Conservation (phyloP, 2,113 vertebrate species). For the Colinus virginianus region DNA sequence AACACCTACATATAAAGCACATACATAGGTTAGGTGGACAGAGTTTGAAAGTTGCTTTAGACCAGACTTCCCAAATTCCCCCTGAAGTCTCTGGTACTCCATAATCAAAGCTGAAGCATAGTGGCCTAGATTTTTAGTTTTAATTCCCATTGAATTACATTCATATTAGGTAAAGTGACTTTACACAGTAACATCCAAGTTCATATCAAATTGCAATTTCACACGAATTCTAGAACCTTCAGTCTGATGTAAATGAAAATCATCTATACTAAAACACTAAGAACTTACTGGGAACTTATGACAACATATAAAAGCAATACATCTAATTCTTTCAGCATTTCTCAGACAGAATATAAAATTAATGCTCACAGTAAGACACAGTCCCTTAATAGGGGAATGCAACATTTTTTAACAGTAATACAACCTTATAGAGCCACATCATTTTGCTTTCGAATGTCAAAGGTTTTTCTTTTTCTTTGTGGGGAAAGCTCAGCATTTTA, state of each 20-base stretch:
- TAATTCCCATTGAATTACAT: not conserved
- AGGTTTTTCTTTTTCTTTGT: not conserved
- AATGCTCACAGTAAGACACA: not conserved
- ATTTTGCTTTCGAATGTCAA: not conserved
- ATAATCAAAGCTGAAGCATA: not conserved
- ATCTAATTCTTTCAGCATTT: not conserved
- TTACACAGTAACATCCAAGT: not conserved
- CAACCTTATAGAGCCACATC: not conserved
- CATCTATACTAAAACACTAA: not conserved
- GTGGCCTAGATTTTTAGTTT: not conserved
- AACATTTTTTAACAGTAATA: not conserved
- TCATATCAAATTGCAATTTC: not conserved
- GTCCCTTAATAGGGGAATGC: not conserved
- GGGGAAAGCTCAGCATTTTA: not conserved
- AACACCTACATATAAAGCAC: constrained; percentile 81
- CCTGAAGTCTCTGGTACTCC: not conserved
- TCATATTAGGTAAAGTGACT: not conserved
- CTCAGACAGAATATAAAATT: not conserved
- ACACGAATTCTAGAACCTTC: not conserved
- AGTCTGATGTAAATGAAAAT: not conserved
- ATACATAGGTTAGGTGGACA: not conserved
- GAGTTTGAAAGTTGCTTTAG: not conserved
- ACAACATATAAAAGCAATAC: not conserved
- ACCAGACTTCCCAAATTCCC: not conserved
- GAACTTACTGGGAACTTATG: not conserved